phyloP scores from a whole-genome alignment of 2,113 vertebrate species.

The Hirundichthys speculiger region DNA sequence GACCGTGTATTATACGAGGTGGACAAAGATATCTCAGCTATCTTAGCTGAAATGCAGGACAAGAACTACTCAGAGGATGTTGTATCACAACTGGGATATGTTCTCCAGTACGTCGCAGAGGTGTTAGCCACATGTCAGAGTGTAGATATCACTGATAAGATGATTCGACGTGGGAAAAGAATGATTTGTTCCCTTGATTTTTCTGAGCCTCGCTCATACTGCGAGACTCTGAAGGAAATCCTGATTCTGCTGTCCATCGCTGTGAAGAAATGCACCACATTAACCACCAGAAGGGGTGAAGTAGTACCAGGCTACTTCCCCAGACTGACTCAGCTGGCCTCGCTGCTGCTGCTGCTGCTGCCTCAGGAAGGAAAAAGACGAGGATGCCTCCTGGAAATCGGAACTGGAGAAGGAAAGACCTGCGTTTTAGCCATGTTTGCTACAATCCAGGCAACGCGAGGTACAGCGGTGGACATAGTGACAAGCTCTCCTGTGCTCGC shows the following conservation, averaged over 20 bases:
- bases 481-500: conserved; percentile 26
- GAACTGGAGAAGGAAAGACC: conserved; percentile 17
- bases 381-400: background rate
- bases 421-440: conserved; percentile 37
- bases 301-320: conserved; percentile 21
- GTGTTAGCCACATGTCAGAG: background rate
- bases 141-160: background rate
- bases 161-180: background rate
- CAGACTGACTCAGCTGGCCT: conserved; percentile 18
- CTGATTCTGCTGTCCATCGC: conserved; percentile 14
- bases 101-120: background rate
- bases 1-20: background rate
- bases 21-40: conserved; percentile 10
- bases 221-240: background rate
- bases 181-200: background rate
- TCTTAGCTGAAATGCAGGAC: conserved; percentile 12
- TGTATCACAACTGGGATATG: background rate
- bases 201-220: fast-evolving
- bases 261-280: background rate
- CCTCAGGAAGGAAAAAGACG: background rate
- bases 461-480: conserved; percentile 3
- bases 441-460: conserved; percentile 16
- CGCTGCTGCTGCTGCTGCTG: conserved; percentile 6
- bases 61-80: conserved; percentile 5
- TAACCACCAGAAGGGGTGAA: background rate